Evolutionary conservation across 2,797 vertebrate species (phyloP).

Genomic region (Clarias fuscus): DNA sequence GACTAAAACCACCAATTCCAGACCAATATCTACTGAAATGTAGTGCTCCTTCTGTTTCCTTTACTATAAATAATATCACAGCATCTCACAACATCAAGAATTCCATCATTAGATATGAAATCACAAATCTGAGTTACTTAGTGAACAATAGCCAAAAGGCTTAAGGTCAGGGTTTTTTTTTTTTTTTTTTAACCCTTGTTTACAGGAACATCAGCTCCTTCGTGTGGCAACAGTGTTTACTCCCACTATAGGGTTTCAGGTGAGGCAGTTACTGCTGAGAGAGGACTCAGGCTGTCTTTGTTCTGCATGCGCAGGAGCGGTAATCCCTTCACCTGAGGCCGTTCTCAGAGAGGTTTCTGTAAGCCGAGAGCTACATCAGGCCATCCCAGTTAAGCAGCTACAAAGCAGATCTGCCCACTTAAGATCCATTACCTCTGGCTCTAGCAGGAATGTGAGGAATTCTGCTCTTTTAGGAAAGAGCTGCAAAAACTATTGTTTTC

Average conservation of each 20-base stretch:
- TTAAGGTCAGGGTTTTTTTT: slow-evolving; percentile 74
- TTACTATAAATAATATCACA: neutral
- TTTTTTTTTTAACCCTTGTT: slow-evolving; percentile 56
- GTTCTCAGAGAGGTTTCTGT: slow-evolving; percentile 69
- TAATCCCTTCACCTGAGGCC: slow-evolving; percentile 68
- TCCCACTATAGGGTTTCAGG: slow-evolving; percentile 70
- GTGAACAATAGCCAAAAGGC: slow-evolving; percentile 66
- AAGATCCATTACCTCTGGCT: slow-evolving; percentile 74
- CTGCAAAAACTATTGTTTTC: slow-evolving; percentile 25
- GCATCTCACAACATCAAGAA: neutral
- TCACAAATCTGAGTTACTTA: slow-evolving; percentile 73
- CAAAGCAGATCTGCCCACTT: slow-evolving; percentile 71
- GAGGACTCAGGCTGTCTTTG: slow-evolving; percentile 49
- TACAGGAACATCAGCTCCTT: slow-evolving; percentile 68
- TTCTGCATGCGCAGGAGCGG: slow-evolving; percentile 45
- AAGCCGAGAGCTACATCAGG: slow-evolving; percentile 57
- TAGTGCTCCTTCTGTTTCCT: neutral
- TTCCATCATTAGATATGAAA: slow-evolving; percentile 57
- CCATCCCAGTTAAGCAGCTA: slow-evolving; percentile 49
- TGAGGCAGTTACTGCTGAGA: slow-evolving; percentile 38
- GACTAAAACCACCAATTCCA: neutral
- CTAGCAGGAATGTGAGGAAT: slow-evolving; percentile 77
- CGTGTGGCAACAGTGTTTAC: slow-evolving; percentile 67
- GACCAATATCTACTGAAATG: neutral
- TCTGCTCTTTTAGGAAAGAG: slow-evolving; percentile 62